These are phyloP conservation scores for Sebastes schlegelii DNA, from an alignment of 2,113 vertebrate species.

Conservation along the genomic window DNA sequence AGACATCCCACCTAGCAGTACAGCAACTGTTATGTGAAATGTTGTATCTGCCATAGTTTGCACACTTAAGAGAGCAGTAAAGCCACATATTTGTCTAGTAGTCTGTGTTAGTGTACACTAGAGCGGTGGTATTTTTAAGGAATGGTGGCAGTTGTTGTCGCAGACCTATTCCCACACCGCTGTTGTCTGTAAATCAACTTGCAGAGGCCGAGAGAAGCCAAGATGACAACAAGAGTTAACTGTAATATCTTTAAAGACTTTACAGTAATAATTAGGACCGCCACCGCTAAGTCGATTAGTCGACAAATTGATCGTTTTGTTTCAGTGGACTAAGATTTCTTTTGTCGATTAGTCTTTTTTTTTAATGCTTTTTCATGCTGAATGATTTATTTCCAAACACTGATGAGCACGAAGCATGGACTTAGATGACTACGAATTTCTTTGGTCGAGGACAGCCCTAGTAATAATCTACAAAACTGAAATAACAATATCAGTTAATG, in stretches of 20 bases:
- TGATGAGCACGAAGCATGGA: too few relatives aligned
- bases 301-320: too few relatives aligned
- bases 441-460: too few relatives aligned
- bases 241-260: slow-evolving; percentile 6
- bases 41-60: slow-evolving; percentile 8
- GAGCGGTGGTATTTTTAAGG: slow-evolving; percentile 3
- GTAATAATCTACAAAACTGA: slow-evolving; percentile 1
- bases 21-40: slow-evolving; percentile 19
- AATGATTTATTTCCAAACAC: too few relatives aligned
- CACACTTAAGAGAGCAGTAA: slow-evolving; percentile 12
- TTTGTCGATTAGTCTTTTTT: too few relatives aligned
- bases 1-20: slow-evolving; percentile 26
- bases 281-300: too few relatives aligned
- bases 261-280: slow-evolving; percentile 2
- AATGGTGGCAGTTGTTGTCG: slow-evolving; percentile 36
- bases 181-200: slow-evolving; percentile 41
- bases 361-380: too few relatives aligned
- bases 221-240: background rate
- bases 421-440: too few relatives aligned
- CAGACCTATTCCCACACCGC: background rate
- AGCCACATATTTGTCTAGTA: slow-evolving; percentile 24
- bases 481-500: slow-evolving; percentile 17
- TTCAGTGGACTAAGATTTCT: too few relatives aligned
- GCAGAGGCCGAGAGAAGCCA: background rate
- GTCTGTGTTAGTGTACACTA: slow-evolving; percentile 19